Percentiles rank a stretch among this genome's conserved stretches.
Conservation (phyloP, 1,140 invertebrate genomes). For the Brachionus rotundiformis region DNA sequence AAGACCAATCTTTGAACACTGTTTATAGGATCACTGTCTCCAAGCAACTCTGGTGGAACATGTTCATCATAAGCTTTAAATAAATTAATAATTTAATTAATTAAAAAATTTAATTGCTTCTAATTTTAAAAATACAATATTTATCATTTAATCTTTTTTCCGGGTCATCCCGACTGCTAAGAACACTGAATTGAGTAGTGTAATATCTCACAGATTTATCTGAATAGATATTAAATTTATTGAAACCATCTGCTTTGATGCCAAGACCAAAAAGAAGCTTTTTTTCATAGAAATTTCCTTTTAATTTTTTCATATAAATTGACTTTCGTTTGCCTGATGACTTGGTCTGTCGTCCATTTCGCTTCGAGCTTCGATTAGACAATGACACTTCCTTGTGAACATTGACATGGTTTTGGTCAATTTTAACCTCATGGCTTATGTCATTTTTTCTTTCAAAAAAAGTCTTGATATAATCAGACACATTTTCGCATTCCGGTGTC, state of each 20-base stretch:
- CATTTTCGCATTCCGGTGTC: background rate
- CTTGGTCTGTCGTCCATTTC: background rate
- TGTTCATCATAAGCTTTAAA: background rate
- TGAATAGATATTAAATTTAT: background rate
- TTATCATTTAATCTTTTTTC: background rate
- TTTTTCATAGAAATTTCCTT: slow-evolving; percentile 27
- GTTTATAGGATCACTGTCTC: background rate
- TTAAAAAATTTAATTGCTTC: no score
- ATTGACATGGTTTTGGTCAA: background rate
- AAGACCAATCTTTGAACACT: background rate
- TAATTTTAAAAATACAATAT: no score
- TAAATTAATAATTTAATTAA: background rate
- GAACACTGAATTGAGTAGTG: background rate
- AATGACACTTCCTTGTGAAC: background rate
- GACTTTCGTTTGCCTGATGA: background rate
- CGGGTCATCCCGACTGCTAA: background rate
- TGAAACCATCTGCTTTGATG: background rate
- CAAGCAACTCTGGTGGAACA: background rate
- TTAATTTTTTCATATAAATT: slow-evolving; percentile 42
- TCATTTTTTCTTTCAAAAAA: background rate
- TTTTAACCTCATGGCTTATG: background rate
- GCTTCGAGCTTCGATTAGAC: background rate
- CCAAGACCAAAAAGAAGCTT: background rate
- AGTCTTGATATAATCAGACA: background rate
- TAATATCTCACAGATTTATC: background rate